These are phyloP conservation scores for Corapipo altera DNA, from an alignment of 2,113 vertebrate species.

Conservation along the genomic window DNA sequence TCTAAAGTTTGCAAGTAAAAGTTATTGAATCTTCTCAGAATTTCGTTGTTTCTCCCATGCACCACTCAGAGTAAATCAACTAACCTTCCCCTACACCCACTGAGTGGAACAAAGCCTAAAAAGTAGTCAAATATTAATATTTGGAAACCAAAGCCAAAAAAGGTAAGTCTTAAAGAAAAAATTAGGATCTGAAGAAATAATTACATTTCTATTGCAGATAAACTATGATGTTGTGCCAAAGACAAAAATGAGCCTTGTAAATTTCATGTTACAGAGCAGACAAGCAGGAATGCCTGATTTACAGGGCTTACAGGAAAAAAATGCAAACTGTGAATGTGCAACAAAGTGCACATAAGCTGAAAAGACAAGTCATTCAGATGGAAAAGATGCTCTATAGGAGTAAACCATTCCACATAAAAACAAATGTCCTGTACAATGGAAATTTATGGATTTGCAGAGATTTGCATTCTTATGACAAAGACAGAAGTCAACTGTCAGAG, in stretches of 20 bases:
- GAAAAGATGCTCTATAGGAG: constrained; percentile 3
- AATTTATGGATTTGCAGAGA: not conserved
- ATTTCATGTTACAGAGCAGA: not conserved
- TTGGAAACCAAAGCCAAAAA: not conserved
- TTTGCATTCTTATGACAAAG: not conserved
- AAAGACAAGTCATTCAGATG: constrained; percentile 29
- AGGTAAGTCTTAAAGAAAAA: not conserved
- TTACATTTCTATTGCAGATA: not conserved
- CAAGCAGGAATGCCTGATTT: not conserved
- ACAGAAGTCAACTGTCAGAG: not conserved
- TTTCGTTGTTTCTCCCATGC: not conserved
- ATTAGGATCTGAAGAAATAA: not conserved
- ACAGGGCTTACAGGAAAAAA: not conserved
- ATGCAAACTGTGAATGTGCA: not conserved
- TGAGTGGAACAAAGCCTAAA: not conserved
- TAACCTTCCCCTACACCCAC: not conserved
- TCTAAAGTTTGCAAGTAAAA: not conserved
- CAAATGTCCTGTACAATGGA: not conserved
- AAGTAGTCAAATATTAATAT: not conserved
- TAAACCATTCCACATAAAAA: not conserved
- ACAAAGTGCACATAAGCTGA: constrained; percentile 23
- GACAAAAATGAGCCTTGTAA: not conserved
- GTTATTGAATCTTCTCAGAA: not conserved
- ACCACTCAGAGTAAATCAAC: not conserved
- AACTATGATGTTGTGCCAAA: not conserved